Evolutionary conservation across 2,113 vertebrate species (phyloP), one percentile per base, ranked within the genome.

Genomic region (Tautogolabrus adspersus): DNA sequence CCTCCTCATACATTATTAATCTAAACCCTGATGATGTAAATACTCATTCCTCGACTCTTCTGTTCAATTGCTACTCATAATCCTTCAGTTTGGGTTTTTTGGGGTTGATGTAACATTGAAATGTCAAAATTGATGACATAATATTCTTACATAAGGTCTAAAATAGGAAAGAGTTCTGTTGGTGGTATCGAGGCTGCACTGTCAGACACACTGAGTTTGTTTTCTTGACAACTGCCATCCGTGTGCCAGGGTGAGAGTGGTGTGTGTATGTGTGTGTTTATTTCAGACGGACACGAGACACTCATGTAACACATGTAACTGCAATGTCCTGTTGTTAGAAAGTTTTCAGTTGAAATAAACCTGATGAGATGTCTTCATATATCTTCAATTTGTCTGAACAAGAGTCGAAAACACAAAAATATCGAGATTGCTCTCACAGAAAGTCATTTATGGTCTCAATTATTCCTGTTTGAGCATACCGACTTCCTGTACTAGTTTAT

Each of bases 61-160:
- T 15, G 16, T 16, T 61, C 57, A 66, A 72, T 66, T 56, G 22
- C 69, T 62, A 63, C 34, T 46, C 18, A 11, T 74, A 64, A 59
- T 69, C 59, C 59, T 60, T 66, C 69, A 56, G 47, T 66, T 63
- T 71, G 26, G 42, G 30, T 10, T 69, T 74, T 47, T 75, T 58
- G 49, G 37, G 26, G 66, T 66, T 71, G 65, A 63, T 77, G 70
- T 66, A 55, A 66, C 56, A 54, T 34, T 23, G 40, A 70, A 83
- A 83, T 87, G 85, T 75, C 81, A 71, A 54, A 81, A 59, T 30
- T 19, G 49, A 69, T 59, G 69, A 83, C 61, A 71, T 78, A 58
- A 83, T 77, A 65, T 74, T 63, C 66, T 87, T 81, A 75, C 56
- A 70, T 81, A 75, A 81, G 63, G 22, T 38, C 59, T 75, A 78